These are phyloP conservation scores for Tribolium freemani DNA, from an alignment of 2,888 invertebrate species.

Conservation along the genomic window DNA sequence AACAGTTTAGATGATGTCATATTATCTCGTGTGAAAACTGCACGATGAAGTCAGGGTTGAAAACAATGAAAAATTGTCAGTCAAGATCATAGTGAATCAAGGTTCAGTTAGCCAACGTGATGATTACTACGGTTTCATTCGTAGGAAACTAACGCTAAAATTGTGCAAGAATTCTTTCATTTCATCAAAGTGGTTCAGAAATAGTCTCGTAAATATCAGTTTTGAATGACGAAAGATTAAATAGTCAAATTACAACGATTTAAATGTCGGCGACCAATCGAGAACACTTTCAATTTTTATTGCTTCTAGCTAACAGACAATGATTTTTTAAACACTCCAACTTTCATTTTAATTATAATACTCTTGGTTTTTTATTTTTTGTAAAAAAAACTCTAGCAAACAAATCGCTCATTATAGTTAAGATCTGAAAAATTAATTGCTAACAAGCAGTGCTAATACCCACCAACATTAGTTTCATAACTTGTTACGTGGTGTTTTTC, in stretches of 20 bases:
- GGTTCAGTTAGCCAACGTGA: neutral
- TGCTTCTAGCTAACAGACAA: neutral
- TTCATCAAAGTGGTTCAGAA: no score
- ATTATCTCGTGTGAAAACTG: neutral
- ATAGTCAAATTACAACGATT: no score
- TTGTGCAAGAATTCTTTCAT: neutral
- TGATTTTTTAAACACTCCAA: neutral
- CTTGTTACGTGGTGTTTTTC: neutral
- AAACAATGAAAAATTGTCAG: neutral
- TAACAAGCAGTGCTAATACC: neutral
- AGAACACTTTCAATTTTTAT: neutral
- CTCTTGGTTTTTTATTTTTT: neutral
- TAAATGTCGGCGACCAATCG: neutral
- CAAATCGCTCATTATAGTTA: neutral
- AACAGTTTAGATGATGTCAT: neutral
- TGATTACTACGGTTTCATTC: no score
- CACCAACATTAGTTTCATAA: neutral
- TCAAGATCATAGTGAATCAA: neutral
- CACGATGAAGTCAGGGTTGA: neutral
- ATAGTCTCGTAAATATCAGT: constrained; percentile 14
- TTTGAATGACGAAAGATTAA: constrained; percentile 22
- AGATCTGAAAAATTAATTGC: neutral
- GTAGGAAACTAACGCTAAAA: neutral
- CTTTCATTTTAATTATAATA: neutral
- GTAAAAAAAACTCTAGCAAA: no score